Evolutionary conservation across 1,140 invertebrate species (phyloP).

Genomic region (Drosophila orena): DNA sequence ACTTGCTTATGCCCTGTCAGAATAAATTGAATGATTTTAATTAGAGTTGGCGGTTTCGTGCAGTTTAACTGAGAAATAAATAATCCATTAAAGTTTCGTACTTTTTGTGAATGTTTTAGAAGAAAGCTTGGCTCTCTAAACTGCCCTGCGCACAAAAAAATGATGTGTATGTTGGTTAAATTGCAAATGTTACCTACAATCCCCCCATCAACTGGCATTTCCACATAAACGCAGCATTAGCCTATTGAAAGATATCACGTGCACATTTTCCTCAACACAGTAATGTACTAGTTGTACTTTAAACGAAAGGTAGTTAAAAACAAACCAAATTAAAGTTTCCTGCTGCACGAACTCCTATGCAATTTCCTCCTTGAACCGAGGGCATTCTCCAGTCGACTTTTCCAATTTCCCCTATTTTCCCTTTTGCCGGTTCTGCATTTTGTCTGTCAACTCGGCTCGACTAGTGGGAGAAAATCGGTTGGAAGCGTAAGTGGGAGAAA

Average conservation of each 20-base stretch:
- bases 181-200: too few relatives aligned
- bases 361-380: constrained; percentile 17
- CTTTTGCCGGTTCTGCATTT: background rate
- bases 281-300: background rate
- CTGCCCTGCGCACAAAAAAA: too few relatives aligned
- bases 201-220: too few relatives aligned
- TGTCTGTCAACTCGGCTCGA: constrained; percentile 1
- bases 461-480: background rate
- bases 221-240: too few relatives aligned
- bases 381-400: constrained; percentile 27
- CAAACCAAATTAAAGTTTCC: background rate
- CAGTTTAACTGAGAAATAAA: constrained; percentile 15
- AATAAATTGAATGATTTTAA: constrained; percentile 36
- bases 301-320: background rate
- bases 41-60: constrained; percentile 21
- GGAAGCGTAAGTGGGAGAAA: background rate
- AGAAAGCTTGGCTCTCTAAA: background rate
- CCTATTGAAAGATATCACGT: too few relatives aligned
- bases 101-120: background rate
- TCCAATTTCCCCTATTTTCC: constrained; percentile 9
- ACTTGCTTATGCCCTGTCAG: constrained; percentile 22
- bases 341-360: background rate
- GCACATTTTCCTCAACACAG: too few relatives aligned
- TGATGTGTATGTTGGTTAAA: too few relatives aligned
- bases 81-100: constrained; percentile 11